Base-by-base conservation (phyloP, 2,113 vertebrate genomes). In the Myxocyprinus asiaticus region DNA sequence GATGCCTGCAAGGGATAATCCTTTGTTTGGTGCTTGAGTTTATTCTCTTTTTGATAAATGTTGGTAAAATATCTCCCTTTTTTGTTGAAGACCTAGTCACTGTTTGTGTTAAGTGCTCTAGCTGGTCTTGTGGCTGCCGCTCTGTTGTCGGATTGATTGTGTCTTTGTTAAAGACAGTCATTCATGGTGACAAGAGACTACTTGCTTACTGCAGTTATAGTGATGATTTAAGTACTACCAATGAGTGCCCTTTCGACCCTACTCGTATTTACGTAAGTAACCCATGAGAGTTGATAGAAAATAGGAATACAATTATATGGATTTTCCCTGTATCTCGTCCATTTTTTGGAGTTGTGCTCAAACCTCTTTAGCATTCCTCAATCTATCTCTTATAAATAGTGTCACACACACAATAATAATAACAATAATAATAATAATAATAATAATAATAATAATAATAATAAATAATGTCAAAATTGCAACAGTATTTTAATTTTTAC, bases 241-340 rank as follows among this genome's bases (percentile, higher is more conserved):
- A 87, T 0, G 87, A 96, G 83, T 98, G 96, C 65, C 95, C 96
- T 44, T 98, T 97, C 2, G 94, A 98, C 78, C 96, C 96, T 67
- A 96, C 96, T 0, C 92, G 91, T 0, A 93, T 96, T 88, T 96
- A 95, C 0, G 95, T 97, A 83, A 92, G 92, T 93, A 15, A 68
- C n/a, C n/a, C 33, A 55, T 44, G 59, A 65, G 44, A 51, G 2
- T 33, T 8, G 63, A 7, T 33, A 11, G 22, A 11, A n/a, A n/a
- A n/a, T n/a, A n/a, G n/a, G n/a, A n/a, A n/a, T n/a, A n/a, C n/a
- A n/a, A n/a, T n/a, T n/a, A n/a, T n/a, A n/a, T n/a, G n/a, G n/a
- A n/a, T n/a, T n/a, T n/a, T n/a, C n/a, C n/a, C n/a, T n/a, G n/a
- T n/a, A n/a, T n/a, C n/a, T n/a, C n/a, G n/a, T n/a, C n/a, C n/a